Evolutionary conservation across 2,888 invertebrate genomes (phyloP).

Genomic region (Crepidodera aurea): DNA sequence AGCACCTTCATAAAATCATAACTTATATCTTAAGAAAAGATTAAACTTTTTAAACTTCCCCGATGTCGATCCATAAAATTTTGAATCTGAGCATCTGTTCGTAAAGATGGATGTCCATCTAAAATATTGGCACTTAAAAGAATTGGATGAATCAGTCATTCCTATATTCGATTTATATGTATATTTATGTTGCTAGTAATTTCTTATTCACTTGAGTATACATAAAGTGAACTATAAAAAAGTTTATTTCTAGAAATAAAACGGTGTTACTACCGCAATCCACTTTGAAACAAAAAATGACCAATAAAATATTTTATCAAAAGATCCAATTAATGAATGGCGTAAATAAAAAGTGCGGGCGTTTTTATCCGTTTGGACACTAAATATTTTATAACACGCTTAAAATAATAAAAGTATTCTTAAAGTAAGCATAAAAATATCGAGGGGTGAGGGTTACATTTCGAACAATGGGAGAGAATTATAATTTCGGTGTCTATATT

Average conservation of each 20-base stretch:
- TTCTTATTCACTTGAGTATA: constrained; percentile 37
- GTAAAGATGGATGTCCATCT: background rate
- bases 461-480: no score
- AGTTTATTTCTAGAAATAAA: constrained; percentile 55
- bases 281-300: constrained; percentile 53
- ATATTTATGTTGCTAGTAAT: constrained; percentile 26
- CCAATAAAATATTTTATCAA: constrained; percentile 55
- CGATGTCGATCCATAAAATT: background rate
- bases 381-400: constrained; percentile 52
- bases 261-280: constrained; percentile 52
- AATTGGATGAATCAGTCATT: constrained; percentile 27
- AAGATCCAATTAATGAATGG: constrained; percentile 56
- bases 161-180: constrained; percentile 29
- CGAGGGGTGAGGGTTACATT: constrained; percentile 34
- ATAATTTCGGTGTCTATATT: no score
- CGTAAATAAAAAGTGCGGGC: constrained; percentile 52
- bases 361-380: constrained; percentile 50
- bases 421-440: constrained; percentile 51
- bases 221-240: constrained; percentile 54
- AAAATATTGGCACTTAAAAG: constrained; percentile 25
- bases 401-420: constrained; percentile 50
- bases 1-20: no score
- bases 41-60: no score
- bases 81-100: constrained; percentile 11
- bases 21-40: no score